Evolutionary conservation across 2,113 vertebrate genomes (phyloP).

Genomic region (Calyptomena viridis): DNA sequence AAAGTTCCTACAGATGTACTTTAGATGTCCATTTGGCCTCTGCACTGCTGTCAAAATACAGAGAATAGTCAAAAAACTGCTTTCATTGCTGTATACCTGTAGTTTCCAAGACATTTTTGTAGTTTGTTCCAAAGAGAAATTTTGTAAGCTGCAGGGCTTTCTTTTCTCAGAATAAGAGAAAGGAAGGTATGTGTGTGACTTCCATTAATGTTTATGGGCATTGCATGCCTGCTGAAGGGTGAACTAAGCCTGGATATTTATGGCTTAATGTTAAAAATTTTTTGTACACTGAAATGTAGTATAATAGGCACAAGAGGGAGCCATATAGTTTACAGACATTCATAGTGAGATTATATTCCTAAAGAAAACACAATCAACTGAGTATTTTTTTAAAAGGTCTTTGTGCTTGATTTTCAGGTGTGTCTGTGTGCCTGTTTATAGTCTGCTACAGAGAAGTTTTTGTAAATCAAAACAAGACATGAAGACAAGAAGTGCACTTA

Average conservation of each 20-base stretch:
- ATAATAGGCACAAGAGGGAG: constrained; percentile 69
- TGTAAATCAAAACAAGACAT: not conserved
- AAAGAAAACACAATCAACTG: not conserved
- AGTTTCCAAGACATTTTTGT: not conserved
- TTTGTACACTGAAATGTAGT: constrained; percentile 41
- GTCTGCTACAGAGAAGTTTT: not conserved
- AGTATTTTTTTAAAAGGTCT: not conserved
- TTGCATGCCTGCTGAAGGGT: not conserved
- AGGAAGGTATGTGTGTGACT: not conserved
- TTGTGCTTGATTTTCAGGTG: not conserved
- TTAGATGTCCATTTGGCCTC: not conserved
- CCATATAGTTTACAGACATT: constrained; percentile 49
- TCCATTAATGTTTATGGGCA: not conserved
- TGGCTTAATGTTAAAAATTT: not conserved
- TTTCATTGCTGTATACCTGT: not conserved
- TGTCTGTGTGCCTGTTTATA: not conserved
- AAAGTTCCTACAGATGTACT: constrained; percentile 12
- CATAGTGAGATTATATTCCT: not conserved
- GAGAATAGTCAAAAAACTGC: not conserved
- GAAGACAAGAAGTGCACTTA: not conserved
- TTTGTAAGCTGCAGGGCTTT: not conserved
- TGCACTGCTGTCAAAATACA: not conserved
- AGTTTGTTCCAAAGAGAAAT: not conserved
- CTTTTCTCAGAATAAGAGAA: not conserved
- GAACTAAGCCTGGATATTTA: not conserved